These are phyloP conservation scores for Lycaena phlaeas DNA, from an alignment of 2,888 invertebrate genomes.

Conservation along the genomic window DNA sequence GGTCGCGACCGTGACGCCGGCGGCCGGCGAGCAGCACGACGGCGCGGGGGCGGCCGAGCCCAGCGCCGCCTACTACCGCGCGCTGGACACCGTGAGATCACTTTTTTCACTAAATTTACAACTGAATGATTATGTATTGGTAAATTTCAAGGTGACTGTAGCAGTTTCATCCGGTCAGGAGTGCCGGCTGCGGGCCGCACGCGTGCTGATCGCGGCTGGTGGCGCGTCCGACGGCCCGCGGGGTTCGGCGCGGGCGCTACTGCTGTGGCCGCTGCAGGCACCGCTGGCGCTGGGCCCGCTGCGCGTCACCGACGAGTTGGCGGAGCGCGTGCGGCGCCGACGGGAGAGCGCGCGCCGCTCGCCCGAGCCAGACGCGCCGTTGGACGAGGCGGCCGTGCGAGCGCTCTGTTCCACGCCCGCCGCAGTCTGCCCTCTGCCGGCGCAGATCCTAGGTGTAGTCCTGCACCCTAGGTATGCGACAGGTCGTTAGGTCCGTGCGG, in stretches of 20 bases:
- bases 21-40: too few species aligned
- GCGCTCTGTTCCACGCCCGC: conserved; percentile 32
- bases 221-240: conserved; percentile 22
- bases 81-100: conserved; percentile 10
- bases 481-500: neutral
- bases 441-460: conserved; percentile 31
- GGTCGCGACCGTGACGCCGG: neutral
- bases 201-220: conserved; percentile 23
- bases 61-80: conserved; percentile 15
- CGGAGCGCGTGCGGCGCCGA: conserved; percentile 19
- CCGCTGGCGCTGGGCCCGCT: conserved; percentile 21
- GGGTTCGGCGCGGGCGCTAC: conserved; percentile 24
- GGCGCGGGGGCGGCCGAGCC: neutral
- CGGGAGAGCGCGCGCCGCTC: conserved; percentile 18
- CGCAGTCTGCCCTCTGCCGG: conserved; percentile 17
- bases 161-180: too few species aligned
- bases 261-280: conserved; percentile 28
- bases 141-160: too few species aligned
- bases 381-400: conserved; percentile 31
- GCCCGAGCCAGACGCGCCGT: conserved; percentile 19
- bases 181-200: too few species aligned
- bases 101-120: too few species aligned
- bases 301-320: conserved; percentile 19
- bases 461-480: conserved; percentile 26
- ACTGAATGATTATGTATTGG: too few species aligned